Conservation (phyloP, 1,140 invertebrate species). For the Dufourea novaeangliae region DNA sequence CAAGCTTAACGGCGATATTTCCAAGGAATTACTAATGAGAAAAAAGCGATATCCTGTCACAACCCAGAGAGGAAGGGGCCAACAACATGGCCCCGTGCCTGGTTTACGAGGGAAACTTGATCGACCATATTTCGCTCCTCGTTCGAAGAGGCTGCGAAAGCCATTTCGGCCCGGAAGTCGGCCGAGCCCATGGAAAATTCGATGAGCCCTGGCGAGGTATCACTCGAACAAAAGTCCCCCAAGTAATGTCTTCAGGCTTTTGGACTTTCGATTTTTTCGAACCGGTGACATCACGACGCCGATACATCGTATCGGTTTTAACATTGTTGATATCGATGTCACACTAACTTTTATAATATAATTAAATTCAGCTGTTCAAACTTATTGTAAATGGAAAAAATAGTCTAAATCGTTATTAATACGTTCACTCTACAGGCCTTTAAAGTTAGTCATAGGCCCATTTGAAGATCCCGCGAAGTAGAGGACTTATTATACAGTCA, state of each 20-base stretch:
- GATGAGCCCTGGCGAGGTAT: conserved; percentile 2
- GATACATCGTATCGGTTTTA: too few relatives aligned
- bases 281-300: too few relatives aligned
- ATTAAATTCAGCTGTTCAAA: too few relatives aligned
- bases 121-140: neutral
- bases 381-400: too few relatives aligned
- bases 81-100: neutral
- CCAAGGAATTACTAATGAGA: neutral
- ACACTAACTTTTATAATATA: too few relatives aligned
- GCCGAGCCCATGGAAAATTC: neutral
- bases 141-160: neutral
- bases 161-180: neutral
- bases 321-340: too few relatives aligned
- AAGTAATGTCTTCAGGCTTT: neutral
- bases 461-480: too few relatives aligned
- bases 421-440: too few relatives aligned
- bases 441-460: too few relatives aligned
- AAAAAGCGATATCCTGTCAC: conserved; percentile 3
- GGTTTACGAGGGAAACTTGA: conserved; percentile 14
- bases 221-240: neutral
- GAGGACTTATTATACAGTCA: too few relatives aligned
- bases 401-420: too few relatives aligned
- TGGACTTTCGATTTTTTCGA: neutral
- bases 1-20: neutral
- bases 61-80: too few relatives aligned